Percentiles rank a stretch among this genome's conserved stretches.
phyloP scores from a whole-genome alignment of 1,140 invertebrate species.

The Brachionus calyciflorus region DNA sequence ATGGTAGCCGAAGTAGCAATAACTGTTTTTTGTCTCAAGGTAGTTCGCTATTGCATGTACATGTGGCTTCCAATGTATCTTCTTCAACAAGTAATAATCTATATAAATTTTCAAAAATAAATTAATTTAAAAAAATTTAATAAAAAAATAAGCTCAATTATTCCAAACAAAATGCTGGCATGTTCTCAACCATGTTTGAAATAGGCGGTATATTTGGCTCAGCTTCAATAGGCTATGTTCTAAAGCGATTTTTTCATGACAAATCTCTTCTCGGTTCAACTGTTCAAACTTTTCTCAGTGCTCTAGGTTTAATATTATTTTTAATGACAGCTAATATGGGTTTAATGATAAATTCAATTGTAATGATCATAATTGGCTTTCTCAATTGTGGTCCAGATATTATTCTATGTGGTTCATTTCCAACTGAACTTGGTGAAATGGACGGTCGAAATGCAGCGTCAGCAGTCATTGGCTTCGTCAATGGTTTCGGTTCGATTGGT shows the following conservation, averaged over 20 bases:
- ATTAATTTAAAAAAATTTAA: constrained; percentile 42
- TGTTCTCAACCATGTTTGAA: constrained; percentile 64
- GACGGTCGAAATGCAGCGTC: constrained; percentile 61
- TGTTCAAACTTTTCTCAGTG: constrained; percentile 57
- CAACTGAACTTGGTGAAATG: constrained; percentile 62
- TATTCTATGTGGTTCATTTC: constrained; percentile 62
- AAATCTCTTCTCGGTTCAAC: constrained; percentile 59
- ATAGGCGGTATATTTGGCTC: constrained; percentile 63
- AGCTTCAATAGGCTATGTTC: constrained; percentile 58
- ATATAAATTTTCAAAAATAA: constrained; percentile 49
- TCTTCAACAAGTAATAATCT: constrained; percentile 53
- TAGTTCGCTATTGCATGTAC: constrained; percentile 64
- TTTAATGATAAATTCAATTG: constrained; percentile 58
- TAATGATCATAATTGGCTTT: constrained; percentile 62
- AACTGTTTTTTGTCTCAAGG: constrained; percentile 63
- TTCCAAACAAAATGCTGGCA: constrained; percentile 59
- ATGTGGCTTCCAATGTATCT: constrained; percentile 65
- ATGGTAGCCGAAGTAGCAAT: constrained; percentile 62
- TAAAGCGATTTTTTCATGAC: constrained; percentile 57
- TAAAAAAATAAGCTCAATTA: constrained; percentile 57
- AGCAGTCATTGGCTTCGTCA: constrained; percentile 62
- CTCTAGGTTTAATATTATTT: constrained; percentile 59
- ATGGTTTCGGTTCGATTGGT: constrained; percentile 63
- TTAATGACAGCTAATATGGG: constrained; percentile 61
- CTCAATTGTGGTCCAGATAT: constrained; percentile 64